Percentiles rank a stretch among this genome's conserved stretches.
phyloP scores from a whole-genome alignment of 2,888 invertebrate genomes.

The Hyalella azteca region DNA sequence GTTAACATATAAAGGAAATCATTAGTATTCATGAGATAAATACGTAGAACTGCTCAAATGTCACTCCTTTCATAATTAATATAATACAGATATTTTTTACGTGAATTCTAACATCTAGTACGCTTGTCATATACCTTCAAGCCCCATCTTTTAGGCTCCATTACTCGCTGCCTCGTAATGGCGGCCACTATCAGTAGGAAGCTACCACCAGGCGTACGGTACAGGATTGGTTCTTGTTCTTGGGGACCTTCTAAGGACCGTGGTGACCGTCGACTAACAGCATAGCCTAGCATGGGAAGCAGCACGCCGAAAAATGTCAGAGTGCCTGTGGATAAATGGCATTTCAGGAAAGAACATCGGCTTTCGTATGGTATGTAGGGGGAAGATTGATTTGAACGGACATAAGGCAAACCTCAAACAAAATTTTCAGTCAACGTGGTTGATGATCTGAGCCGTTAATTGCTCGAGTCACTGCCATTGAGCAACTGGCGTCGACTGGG shows the following conservation, averaged over 20 bases:
- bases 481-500: no score
- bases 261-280: neutral
- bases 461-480: no score
- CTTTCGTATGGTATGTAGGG: no score
- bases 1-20: neutral
- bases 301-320: neutral
- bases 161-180: neutral
- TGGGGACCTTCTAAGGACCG: neutral
- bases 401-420: no score
- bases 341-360: no score
- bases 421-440: no score
- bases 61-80: neutral
- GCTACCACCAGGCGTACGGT: neutral
- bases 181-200: neutral
- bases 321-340: neutral
- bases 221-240: neutral
- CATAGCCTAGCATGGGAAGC: neutral
- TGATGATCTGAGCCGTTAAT: no score
- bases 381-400: no score
- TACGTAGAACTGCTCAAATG: neutral
- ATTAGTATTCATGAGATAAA: neutral
- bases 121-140: neutral
- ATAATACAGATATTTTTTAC: no score
- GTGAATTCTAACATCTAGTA: no score
- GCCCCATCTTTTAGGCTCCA: conserved; percentile 6